These are phyloP conservation scores for Tragelaphus eurycerus DNA, from an alignment of 2,797 vertebrate species.

Conservation along the genomic window DNA sequence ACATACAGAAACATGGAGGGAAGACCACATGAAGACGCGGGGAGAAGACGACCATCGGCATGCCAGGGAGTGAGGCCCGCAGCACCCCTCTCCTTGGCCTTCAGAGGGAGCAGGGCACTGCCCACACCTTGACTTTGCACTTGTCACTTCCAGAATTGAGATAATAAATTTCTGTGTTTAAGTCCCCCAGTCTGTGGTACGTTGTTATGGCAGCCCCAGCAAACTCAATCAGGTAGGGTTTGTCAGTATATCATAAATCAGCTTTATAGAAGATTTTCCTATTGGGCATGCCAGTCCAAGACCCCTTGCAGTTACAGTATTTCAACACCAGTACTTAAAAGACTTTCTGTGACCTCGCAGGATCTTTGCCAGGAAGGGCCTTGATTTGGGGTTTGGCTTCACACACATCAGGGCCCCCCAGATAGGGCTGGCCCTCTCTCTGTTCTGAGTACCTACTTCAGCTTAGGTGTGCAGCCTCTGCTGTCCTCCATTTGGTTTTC, in stretches of 20 bases:
- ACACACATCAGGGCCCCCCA: not conserved
- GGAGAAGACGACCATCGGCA: rapidly evolving
- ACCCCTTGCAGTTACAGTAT: not conserved
- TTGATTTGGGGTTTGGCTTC: not conserved
- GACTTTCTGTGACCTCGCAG: not conserved
- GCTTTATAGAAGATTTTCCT: not conserved
- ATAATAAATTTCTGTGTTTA: not conserved
- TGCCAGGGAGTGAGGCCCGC: not conserved
- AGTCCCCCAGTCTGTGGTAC: too few relatives aligned
- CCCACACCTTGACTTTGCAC: not conserved
- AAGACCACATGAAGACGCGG: rapidly evolving
- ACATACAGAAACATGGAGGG: too few relatives aligned
- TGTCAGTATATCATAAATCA: not conserved
- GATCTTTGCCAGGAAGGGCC: not conserved
- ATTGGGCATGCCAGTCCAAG: not conserved
- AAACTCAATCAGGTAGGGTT: not conserved
- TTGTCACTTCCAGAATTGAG: not conserved
- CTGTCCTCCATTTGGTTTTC: not conserved
- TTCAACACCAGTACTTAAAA: not conserved
- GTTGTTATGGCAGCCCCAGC: not conserved
- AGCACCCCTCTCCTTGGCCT: not conserved
- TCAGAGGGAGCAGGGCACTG: not conserved
- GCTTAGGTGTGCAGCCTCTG: not conserved
- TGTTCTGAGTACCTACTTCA: not conserved
- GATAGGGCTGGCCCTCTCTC: not conserved